These are phyloP conservation scores for Lepidothrix coronata DNA, from an alignment of 2,113 vertebrate genomes.

Conservation along the genomic window DNA sequence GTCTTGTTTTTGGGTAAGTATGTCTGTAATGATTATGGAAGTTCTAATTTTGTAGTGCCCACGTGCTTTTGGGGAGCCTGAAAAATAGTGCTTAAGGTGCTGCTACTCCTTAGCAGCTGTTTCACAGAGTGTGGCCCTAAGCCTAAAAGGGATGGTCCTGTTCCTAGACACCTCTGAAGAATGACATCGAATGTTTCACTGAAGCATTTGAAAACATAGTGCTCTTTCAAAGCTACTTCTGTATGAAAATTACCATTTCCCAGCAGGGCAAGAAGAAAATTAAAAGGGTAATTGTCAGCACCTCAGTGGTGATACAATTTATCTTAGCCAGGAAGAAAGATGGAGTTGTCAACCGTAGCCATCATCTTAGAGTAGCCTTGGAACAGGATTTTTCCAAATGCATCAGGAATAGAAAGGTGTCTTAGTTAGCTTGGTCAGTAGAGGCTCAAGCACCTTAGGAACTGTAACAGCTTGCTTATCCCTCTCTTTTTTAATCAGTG, in stretches of 20 bases:
- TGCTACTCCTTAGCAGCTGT: neutral
- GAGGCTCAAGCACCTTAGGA: neutral
- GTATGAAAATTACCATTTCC: neutral
- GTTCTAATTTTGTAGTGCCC: neutral
- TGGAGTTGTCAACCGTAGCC: neutral
- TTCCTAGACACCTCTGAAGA: neutral
- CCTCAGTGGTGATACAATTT: neutral
- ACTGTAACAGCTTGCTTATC: neutral
- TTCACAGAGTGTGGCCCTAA: neutral
- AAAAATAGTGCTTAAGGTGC: neutral
- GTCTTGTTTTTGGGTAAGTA: neutral
- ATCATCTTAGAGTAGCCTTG: neutral
- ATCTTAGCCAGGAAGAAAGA: neutral
- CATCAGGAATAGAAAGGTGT: neutral
- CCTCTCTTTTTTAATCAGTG: neutral
- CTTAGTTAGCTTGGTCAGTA: neutral
- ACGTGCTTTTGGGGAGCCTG: neutral
- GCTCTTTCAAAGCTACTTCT: neutral
- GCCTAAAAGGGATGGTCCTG: neutral
- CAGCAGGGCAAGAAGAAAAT: neutral
- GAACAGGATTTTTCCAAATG: neutral
- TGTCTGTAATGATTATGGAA: neutral
- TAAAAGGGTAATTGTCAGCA: neutral
- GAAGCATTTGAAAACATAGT: neutral
- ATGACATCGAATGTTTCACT: neutral